Conservation (phyloP, 2,888 invertebrate genomes). For the Phalangium opilio region DNA sequence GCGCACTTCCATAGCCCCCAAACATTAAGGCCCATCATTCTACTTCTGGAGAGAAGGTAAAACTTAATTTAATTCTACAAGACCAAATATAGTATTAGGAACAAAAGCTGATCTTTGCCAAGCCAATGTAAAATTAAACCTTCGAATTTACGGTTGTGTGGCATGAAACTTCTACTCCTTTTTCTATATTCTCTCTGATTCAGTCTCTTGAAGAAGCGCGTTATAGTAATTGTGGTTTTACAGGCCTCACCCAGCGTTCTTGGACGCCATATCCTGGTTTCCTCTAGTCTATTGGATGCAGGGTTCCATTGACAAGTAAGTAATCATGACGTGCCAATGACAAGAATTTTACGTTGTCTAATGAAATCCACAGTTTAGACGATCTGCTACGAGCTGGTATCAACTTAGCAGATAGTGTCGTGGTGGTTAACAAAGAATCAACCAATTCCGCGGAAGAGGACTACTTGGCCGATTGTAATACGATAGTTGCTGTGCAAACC, state of each 20-base stretch:
- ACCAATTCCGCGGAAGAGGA: constrained; percentile 95
- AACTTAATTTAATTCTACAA: constrained; percentile 19
- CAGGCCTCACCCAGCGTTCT: constrained; percentile 69
- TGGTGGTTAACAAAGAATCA: constrained; percentile 83
- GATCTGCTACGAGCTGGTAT: constrained; percentile 88
- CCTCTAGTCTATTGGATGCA: constrained; percentile 97
- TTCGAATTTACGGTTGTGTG: too few relatives aligned
- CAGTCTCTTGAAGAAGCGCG: too few relatives aligned
- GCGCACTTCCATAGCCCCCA: constrained; percentile 80
- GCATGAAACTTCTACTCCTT: too few relatives aligned
- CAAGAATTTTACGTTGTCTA: neutral
- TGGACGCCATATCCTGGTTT: constrained; percentile 91
- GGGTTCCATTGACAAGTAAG: constrained; percentile 82
- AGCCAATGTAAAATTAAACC: too few relatives aligned
- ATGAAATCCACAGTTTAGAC: constrained; percentile 52
- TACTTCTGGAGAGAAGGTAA: constrained; percentile 61
- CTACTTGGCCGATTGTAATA: constrained; percentile 90
- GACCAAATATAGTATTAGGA: too few relatives aligned
- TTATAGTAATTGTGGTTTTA: neutral
- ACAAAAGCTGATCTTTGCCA: too few relatives aligned
- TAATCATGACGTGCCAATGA: too few relatives aligned
- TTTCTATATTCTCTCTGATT: neutral
- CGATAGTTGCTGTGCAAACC: constrained; percentile 97
- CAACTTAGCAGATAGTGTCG: constrained; percentile 86
- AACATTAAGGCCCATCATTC: constrained; percentile 83